A percentile compares a stretch with the other conserved stretches of the same genome.
phyloP scores from a whole-genome alignment of 1,140 invertebrate genomes.

The Bemisia tabaci region DNA sequence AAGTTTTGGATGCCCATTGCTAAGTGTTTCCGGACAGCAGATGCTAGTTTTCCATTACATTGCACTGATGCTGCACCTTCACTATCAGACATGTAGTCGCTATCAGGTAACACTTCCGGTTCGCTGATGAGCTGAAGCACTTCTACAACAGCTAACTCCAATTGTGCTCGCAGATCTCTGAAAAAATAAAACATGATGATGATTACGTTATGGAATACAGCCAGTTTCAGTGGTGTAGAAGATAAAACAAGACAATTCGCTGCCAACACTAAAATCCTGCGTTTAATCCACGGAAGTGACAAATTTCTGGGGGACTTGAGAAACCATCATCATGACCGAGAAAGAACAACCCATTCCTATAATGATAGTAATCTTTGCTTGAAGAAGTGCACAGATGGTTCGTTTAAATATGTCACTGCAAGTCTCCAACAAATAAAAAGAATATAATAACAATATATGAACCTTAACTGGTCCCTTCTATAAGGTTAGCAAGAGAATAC shows the following conservation, averaged over 20 bases:
- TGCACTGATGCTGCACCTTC: constrained; percentile 39
- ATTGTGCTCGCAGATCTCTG: constrained; percentile 75
- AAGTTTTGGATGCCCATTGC: constrained; percentile 77
- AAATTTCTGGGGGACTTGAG: no score
- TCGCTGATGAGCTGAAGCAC: constrained; percentile 51
- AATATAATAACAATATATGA: no score
- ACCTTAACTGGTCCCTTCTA: no score
- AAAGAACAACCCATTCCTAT: no score
- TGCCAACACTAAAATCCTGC: no score
- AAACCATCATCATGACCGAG: no score
- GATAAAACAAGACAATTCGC: constrained; percentile 10
- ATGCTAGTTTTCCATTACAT: constrained; percentile 61
- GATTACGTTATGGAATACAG: constrained; percentile 17
- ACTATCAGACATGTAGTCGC: constrained; percentile 47
- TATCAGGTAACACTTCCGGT: constrained; percentile 34
- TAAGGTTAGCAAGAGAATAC: no score
- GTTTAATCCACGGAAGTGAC: no score
- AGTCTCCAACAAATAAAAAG: no score
- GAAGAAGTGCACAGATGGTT: no score
- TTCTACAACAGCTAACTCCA: constrained; percentile 78
- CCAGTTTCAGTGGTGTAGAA: constrained; percentile 20
- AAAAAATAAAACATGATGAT: constrained; percentile 20
- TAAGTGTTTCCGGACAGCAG: constrained; percentile 80
- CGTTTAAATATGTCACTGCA: no score
- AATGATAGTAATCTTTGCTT: no score